Base-by-base conservation (phyloP, 2,797 vertebrate species). In the Lacerta bilineata region DNA sequence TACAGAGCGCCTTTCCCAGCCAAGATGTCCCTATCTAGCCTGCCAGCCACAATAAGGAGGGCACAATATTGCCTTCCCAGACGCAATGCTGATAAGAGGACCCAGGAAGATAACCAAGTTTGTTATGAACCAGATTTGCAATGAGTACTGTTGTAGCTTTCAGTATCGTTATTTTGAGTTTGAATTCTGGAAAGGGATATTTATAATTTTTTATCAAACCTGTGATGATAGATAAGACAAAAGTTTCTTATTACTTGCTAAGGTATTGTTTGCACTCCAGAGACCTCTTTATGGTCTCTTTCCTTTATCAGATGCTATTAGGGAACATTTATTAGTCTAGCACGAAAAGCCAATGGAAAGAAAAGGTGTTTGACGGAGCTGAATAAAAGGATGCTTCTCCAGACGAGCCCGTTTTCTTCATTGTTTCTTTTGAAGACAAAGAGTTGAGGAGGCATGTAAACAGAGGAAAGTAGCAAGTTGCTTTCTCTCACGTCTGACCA, bases 181-280 rank as follows among this genome's bases (percentile, higher is more conserved):
- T 64, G 0, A 68, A 18, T 79, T 18, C 80, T 77, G 85, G 81
- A 5, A 20, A 29, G 87, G 71, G 88, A 55, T 41, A 6, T 91
- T 95, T 59, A 9, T 29, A 4, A 2, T 66, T 29, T 68, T 90
- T 64, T 64, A 94, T 95, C 91, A 89, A 93, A 86, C 69, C 43
- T 3, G 69, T 0, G 2, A 3, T 80, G 87, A 77, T 74, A 88
- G 93, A 88, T 94, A 81, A 10, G 43, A 66, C 72, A 7, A 50
- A 72, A 23, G 84, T 90, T 80, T 89, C 87, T 79, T 69, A 0
- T 80, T 2, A 27, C 77, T 83, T 93, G 87, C 86, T 41, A 13
- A 80, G 46, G 11, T 39, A 23, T 75, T 13, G 5, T 76, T 91
- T 84, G 88, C 39, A 20, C 2, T 33, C 0, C 0, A 77, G 90